Evolutionary conservation across 2,797 vertebrate species (phyloP), one percentile per base, ranked within the genome.

Genomic region (Chrysocyon brachyurus): DNA sequence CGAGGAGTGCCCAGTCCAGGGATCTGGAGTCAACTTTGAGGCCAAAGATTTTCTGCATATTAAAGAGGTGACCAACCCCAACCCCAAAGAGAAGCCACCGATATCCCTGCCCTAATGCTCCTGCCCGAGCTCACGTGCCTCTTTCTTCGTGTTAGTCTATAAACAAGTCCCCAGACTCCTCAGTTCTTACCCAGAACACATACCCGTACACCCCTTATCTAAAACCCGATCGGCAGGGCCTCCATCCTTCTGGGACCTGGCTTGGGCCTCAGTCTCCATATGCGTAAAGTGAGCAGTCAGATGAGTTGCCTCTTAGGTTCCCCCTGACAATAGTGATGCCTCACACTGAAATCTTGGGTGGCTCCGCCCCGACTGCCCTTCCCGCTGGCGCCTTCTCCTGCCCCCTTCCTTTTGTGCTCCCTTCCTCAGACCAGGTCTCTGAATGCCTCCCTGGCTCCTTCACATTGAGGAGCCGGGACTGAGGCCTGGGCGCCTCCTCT

Each of bases 11-110:
- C 99, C 99, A 2, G 99, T 99, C 98, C 99, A 99, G 98, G 99
- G 99, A 98, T 99, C 99, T 96, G 99, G 99, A 98, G 99, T 99
- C 99, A 99, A 99, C 98, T 99, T 99, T 21, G 99, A 99, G 99
- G 99, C 99, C 99, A 99, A 99, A 99, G 99, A 99, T 98, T 99
- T 99, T 98, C 99, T 99, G 98, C 99, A 99, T 99, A 99, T 99
- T 99, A 99, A 99, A 99, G 99, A 99, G 99, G 99, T 99, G 98
- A 99, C 68, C 21, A 73, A 10, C 28, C n/a, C 59, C 26, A 33
- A 21, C 31, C 36, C 66, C 68, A 7, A 12, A 63, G 3, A 46
- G 54, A 40, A 93, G 70, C 68, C 40, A 33, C 28, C 56, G 40
- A 46, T 46, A 46, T 7, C 40, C 40, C 40, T 46, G 40, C 6